Conservation (phyloP, 2,888 invertebrate species). For the Pherbina coryleti region DNA sequence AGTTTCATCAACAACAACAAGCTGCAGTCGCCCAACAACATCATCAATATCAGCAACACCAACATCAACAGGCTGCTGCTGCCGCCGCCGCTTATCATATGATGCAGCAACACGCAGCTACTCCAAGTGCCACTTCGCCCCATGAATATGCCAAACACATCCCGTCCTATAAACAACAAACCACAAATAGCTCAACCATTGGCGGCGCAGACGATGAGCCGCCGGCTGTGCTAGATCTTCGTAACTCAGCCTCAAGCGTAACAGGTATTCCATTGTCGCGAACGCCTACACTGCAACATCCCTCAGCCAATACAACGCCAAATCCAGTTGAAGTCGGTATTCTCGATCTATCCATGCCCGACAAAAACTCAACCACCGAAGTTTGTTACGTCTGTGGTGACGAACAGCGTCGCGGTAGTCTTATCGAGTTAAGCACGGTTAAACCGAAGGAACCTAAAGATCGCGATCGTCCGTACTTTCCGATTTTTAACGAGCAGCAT, state of each 20-base stretch:
- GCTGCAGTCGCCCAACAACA: constrained; percentile 35
- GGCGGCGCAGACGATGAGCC: constrained; percentile 59
- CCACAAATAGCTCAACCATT: constrained; percentile 28
- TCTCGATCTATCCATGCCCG: constrained; percentile 90
- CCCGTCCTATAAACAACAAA: constrained; percentile 56
- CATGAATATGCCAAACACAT: constrained; percentile 21
- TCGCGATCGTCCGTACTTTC: constrained; percentile 77
- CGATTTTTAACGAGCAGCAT: constrained; percentile 82
- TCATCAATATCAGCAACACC: constrained; percentile 52
- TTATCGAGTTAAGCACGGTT: constrained; percentile 78
- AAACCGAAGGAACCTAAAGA: constrained; percentile 71
- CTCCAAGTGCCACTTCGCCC: constrained; percentile 14
- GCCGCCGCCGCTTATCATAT: constrained; percentile 1
- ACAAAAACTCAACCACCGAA: constrained; percentile 90
- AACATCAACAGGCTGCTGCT: constrained; percentile 24
- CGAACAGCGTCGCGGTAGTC: constrained; percentile 85
- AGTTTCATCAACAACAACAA: constrained; percentile 41
- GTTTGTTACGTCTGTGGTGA: constrained; percentile 93
- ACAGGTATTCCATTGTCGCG: constrained; percentile 47
- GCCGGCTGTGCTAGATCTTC: constrained; percentile 67
- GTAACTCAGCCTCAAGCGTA: constrained; percentile 61
- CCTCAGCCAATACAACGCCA: constrained; percentile 55
- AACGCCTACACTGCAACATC: constrained; percentile 44
- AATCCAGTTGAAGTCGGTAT: constrained; percentile 82
- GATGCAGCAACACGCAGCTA: constrained; percentile 1